A percentile compares a stretch with the other conserved stretches of the same genome.
Evolutionary conservation across 2,113 vertebrate genomes (phyloP).

Genomic region (Trachemys scripta): DNA sequence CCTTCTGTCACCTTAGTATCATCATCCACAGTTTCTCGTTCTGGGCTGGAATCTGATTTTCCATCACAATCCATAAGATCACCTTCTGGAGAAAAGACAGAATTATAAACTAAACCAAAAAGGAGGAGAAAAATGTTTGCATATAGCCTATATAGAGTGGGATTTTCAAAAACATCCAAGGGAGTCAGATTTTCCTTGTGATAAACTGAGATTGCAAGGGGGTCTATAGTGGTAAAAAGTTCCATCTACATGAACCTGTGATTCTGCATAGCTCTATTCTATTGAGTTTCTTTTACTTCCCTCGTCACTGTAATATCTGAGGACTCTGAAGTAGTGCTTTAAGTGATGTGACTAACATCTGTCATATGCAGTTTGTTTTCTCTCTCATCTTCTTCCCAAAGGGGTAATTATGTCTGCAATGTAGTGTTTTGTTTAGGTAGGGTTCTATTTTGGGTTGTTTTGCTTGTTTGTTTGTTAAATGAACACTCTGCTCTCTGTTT

Average conservation of each 20-base stretch:
- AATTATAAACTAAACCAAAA: slow-evolving; percentile 34
- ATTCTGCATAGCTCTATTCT: background rate
- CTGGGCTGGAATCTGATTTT: slow-evolving; percentile 97
- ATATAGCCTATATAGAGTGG: background rate
- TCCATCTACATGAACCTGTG: accelerated
- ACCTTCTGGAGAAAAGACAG: slow-evolving; percentile 81
- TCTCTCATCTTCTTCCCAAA: background rate
- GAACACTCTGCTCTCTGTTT: background rate
- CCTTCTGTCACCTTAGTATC: slow-evolving; percentile 85
- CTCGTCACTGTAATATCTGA: background rate
- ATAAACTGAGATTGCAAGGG: background rate
- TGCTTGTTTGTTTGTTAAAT: background rate
- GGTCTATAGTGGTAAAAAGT: background rate
- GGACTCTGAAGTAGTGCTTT: background rate
- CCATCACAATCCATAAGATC: slow-evolving; percentile 94
- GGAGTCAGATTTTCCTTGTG: background rate
- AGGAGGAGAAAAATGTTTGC: background rate
- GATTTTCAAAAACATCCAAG: background rate
- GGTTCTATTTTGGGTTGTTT: background rate
- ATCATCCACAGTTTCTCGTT: slow-evolving; percentile 88
- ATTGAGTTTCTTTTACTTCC: background rate
- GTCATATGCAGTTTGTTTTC: background rate
- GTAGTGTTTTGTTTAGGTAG: background rate
- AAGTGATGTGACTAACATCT: background rate
- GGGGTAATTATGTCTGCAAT: background rate